Base-by-base conservation (phyloP, 2,888 invertebrate genomes). In the Oconnorella tubifera region DNA sequence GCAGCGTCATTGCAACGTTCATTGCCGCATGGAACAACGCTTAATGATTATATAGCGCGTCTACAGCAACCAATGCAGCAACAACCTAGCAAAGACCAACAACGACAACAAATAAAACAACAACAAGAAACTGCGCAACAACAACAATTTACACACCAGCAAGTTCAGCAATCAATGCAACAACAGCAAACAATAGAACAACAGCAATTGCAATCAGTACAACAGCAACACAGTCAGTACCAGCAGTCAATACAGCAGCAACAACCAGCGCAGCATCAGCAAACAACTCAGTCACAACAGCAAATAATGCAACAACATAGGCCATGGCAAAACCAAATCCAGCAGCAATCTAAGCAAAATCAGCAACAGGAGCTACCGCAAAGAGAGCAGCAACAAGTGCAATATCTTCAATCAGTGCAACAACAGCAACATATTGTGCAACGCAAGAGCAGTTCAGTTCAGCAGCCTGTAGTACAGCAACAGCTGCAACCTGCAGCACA, bases 11-110 rank as follows among this genome's bases (percentile, higher is more conserved):
- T 58, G 2, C n/a, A 40, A 2, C 33, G 40, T 3, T 58, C 59
- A 10, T 28, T 58, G 14, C 59, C 59, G 23, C 59, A 58, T 19
- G 59, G 59, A 19, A 58, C 59, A 3, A 58, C 59, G 1, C 59
- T 58, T 2, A 58, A 58, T 40, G 59, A 58, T 25, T 58, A 58
- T 40, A 58, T 58, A 1, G 40, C 40, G 6, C 6, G 19, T 6
- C 6, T 40, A 40, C 40, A 40, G 40, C 40, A 40, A 19, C 40
- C 6, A 19, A 6, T 19, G 40, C 40, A 40, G 19, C 40, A 40
- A 19, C 40, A 40, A 19, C 40, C 19, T 6, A 40, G 40, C 40
- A 6, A 40, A 19, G 10, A 40, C 10, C 40, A 40, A 19, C 40
- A 40, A 19, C 40, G 19, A 19, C 40, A 40, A 19, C 40, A 40